phyloP scores from a whole-genome alignment of 2,797 vertebrate species.

The Adelosebastes latens region DNA sequence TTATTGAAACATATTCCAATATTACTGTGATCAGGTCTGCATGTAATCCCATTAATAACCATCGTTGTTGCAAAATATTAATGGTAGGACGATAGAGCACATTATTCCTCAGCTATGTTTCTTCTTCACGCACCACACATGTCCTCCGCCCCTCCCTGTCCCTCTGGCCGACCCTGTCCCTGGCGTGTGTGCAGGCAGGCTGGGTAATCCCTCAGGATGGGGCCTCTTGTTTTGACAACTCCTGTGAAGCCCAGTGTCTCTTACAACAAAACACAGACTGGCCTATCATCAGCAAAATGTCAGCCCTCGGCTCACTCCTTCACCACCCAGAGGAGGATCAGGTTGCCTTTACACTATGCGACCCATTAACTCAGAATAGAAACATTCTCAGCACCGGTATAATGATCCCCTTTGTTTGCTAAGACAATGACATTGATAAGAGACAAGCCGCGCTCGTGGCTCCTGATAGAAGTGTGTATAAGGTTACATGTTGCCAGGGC shows the following conservation, averaged over 20 bases:
- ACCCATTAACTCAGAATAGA: conserved; percentile 84
- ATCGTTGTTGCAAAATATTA: conserved; percentile 10
- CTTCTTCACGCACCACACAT: conserved; percentile 5
- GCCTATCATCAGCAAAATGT: conserved; percentile 77
- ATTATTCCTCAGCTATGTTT: conserved; percentile 1
- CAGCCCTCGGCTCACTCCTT: conserved; percentile 62
- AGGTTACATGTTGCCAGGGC: conserved; percentile 61
- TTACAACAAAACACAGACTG: conserved; percentile 81
- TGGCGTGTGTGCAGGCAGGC: conserved; percentile 57
- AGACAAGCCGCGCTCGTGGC: conserved; percentile 61
- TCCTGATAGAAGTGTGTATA: conserved; percentile 71
- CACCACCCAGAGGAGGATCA: conserved; percentile 74
- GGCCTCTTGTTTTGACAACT: conserved; percentile 84
- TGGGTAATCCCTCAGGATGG: conserved; percentile 72
- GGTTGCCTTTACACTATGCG: conserved; percentile 77
- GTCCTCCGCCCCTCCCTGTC: conserved; percentile 10
- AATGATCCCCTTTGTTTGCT: conserved; percentile 81
- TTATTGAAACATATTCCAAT: conserved; percentile 27
- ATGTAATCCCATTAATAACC: conserved; percentile 19
- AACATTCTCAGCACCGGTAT: conserved; percentile 70
- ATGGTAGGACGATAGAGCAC: neutral
- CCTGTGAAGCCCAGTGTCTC: conserved; percentile 79
- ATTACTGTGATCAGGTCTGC: neutral
- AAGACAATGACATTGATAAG: conserved; percentile 81
- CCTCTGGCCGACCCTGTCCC: conserved; percentile 48